A percentile compares a stretch with the other conserved stretches of the same genome.
Evolutionary conservation across 2,797 vertebrate species (phyloP).

Genomic region (Okamejei kenojei): DNA sequence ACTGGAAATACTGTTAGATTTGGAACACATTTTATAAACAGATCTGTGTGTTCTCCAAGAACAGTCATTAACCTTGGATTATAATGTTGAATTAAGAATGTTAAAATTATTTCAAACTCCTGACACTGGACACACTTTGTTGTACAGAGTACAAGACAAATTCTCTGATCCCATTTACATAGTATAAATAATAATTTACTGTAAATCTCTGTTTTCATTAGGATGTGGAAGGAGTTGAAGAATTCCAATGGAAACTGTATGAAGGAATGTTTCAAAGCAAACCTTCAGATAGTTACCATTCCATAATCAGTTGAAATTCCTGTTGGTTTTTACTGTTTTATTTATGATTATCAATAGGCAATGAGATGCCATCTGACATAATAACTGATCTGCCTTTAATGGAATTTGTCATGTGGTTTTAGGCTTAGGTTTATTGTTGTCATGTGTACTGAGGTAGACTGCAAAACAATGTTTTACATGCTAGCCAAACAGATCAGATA

Average conservation of each 20-base stretch:
- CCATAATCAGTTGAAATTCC: neutral
- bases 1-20: neutral
- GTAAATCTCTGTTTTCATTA: neutral
- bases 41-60: neutral
- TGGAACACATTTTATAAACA: neutral
- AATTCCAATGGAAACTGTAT: neutral
- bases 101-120: neutral
- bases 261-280: neutral
- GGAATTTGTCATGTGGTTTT: no score
- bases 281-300: neutral
- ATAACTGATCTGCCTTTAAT: no score
- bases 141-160: neutral
- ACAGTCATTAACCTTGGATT: neutral
- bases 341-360: no score
- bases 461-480: no score
- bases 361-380: no score
- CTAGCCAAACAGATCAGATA: no score
- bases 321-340: neutral
- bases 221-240: neutral
- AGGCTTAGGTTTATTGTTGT: no score
- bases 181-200: neutral
- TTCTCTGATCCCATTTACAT: neutral
- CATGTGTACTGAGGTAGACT: no score
- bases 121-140: neutral
- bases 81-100: neutral